A percentile compares a stretch with the other conserved stretches of the same genome.
These are phyloP conservation scores for Clamator glandarius DNA, from an alignment of 2,797 vertebrate species.

Conservation along the genomic window DNA sequence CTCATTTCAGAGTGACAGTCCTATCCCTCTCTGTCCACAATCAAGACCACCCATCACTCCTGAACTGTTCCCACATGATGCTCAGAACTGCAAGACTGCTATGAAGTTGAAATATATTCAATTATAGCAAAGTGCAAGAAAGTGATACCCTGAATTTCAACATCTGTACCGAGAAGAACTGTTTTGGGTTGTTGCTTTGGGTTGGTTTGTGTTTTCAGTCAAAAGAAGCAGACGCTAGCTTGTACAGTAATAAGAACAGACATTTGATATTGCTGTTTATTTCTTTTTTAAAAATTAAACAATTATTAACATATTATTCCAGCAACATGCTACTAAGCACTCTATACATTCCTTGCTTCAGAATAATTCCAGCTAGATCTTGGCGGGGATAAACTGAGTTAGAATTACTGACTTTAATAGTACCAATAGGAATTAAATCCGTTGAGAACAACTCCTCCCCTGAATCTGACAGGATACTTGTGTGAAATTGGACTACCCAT, in stretches of 20 bases:
- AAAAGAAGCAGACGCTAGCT: background rate
- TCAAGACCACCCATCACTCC: background rate
- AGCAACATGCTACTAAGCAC: constrained; percentile 47
- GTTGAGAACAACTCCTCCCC: background rate
- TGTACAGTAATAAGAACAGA: background rate
- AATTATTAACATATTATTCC: constrained; percentile 36
- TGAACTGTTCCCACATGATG: background rate
- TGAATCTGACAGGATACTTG: background rate
- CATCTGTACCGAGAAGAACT: background rate
- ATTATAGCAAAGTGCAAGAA: background rate
- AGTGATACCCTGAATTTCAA: background rate
- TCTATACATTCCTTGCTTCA: constrained; percentile 45
- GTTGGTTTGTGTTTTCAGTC: background rate
- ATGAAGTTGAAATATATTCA: background rate
- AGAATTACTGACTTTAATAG: constrained; percentile 1
- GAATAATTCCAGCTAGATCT: constrained; percentile 42
- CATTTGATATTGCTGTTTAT: constrained; percentile 61
- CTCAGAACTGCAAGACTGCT: background rate
- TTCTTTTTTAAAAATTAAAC: constrained; percentile 62
- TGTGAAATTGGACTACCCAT: background rate
- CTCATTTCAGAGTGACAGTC: background rate
- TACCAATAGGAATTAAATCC: constrained; percentile 24
- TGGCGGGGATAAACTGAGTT: background rate
- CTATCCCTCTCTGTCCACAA: background rate
- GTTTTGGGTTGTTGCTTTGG: background rate